These are phyloP conservation scores for Piezodorus guildinii DNA, from an alignment of 1,140 invertebrate genomes.

Conservation along the genomic window DNA sequence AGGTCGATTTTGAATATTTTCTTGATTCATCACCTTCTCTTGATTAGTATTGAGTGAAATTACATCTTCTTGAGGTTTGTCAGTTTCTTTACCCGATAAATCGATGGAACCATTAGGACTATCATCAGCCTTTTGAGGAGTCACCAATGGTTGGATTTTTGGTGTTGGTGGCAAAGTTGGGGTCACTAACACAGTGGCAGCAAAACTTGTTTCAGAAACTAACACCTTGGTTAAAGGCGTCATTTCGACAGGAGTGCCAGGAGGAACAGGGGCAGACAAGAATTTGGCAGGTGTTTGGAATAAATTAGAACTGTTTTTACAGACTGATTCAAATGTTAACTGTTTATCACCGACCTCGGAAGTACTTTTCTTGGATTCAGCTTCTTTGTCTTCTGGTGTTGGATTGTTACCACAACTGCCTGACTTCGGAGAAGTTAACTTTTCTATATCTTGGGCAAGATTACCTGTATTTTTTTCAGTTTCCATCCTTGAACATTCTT, in stretches of 20 bases:
- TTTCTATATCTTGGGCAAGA: neutral
- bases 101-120: too few species aligned
- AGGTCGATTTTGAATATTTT: too few species aligned
- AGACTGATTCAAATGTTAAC: neutral
- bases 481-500: slow-evolving; percentile 15
- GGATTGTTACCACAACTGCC: too few species aligned
- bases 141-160: too few species aligned
- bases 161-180: slow-evolving; percentile 17
- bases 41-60: too few species aligned
- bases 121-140: too few species aligned
- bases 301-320: neutral
- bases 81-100: too few species aligned
- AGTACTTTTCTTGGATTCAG: too few species aligned
- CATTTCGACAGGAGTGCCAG: slow-evolving; percentile 15
- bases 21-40: too few species aligned
- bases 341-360: too few species aligned
- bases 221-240: slow-evolving; percentile 15
- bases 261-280: neutral
- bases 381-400: too few species aligned
- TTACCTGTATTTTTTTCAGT: neutral
- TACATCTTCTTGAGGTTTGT: too few species aligned
- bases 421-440: neutral
- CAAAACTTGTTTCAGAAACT: slow-evolving; percentile 6
- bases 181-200: neutral
- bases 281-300: slow-evolving; percentile 15